Evolutionary conservation across 2,888 invertebrate species (phyloP).

Genomic region (Phortica magna): DNA sequence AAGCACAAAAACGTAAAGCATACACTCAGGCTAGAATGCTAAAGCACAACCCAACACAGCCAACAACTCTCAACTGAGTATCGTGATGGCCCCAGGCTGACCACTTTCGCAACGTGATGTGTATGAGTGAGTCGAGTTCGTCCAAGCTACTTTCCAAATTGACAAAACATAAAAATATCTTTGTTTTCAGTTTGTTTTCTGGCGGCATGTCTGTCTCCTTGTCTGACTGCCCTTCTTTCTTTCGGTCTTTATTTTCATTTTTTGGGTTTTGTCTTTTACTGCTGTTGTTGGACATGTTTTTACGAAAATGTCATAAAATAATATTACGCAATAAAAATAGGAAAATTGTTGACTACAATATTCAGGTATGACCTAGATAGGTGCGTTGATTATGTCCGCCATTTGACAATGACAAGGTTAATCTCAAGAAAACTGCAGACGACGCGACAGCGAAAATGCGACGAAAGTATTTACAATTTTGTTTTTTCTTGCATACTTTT

Average conservation of each 20-base stretch:
- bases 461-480: conserved; percentile 40
- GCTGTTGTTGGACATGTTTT: conserved; percentile 39
- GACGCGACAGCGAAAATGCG: conserved; percentile 31
- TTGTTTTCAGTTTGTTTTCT: conserved; percentile 6
- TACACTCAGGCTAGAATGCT: not conserved
- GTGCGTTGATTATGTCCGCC: conserved; percentile 16
- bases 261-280: not conserved
- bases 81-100: not conserved
- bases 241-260: not conserved
- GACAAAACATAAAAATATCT: conserved; percentile 26
- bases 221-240: not conserved
- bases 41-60: not conserved
- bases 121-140: not conserved
- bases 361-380: conserved; percentile 31
- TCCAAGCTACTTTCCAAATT: not conserved
- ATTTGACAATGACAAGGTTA: conserved; percentile 16
- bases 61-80: not conserved
- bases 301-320: conserved; percentile 50
- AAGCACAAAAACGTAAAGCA: not conserved
- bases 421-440: not conserved
- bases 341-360: conserved; percentile 28
- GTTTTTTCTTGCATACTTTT: conserved; percentile 42
- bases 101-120: not conserved
- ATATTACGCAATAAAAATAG: conserved; percentile 59
- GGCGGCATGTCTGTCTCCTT: not conserved